Evolutionary conservation across 2,113 vertebrate species (phyloP).

Genomic region (Epinephelus cyanopodus): DNA sequence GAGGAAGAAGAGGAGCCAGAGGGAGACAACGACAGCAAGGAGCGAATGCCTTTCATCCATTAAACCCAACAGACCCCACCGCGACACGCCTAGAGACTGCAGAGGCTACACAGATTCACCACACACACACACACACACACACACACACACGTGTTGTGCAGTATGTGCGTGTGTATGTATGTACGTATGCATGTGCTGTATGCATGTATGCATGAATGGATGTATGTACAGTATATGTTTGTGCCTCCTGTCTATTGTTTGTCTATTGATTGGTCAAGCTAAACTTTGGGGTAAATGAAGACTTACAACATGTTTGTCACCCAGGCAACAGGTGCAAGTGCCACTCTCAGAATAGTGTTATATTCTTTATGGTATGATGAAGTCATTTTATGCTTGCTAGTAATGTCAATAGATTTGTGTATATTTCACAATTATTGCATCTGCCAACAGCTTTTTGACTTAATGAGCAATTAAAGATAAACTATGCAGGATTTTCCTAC

Average conservation of each 20-base stretch:
- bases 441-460: constrained; percentile 31
- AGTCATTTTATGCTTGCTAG: constrained; percentile 50
- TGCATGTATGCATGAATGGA: constrained; percentile 69
- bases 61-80: constrained; percentile 68
- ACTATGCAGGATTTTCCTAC: too few species aligned
- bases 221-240: constrained; percentile 41
- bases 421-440: constrained; percentile 49
- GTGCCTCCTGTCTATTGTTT: constrained; percentile 66
- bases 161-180: constrained; percentile 80
- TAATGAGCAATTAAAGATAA: not conserved
- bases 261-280: constrained; percentile 87
- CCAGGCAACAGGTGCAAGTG: constrained; percentile 85
- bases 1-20: constrained; percentile 98
- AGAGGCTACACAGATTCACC: constrained; percentile 45
- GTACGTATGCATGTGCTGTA: constrained; percentile 67
- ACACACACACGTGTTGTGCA: constrained; percentile 84
- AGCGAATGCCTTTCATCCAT: constrained; percentile 98
- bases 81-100: constrained; percentile 32
- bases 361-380: constrained; percentile 54
- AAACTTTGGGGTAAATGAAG: constrained; percentile 5
- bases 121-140: not conserved
- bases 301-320: constrained; percentile 61
- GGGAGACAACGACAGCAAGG: constrained; percentile 96
- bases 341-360: constrained; percentile 81
- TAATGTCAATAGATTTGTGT: constrained; percentile 19